phyloP scores from a whole-genome alignment of 2,797 vertebrate genomes.

The Lagorchestes hirsutus region DNA sequence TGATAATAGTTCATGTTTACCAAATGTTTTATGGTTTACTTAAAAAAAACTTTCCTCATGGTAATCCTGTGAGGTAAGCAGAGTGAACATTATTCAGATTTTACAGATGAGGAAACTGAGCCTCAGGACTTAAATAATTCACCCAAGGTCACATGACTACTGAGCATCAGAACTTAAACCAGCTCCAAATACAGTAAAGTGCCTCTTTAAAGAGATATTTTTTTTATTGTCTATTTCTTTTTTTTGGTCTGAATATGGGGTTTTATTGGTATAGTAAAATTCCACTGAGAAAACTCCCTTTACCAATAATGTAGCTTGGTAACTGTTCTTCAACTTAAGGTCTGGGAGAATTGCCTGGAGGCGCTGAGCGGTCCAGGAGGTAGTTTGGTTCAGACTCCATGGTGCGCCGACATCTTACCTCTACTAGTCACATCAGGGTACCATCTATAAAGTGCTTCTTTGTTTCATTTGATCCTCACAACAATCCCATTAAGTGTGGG shows the following conservation, averaged over 20 bases:
- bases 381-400: neutral
- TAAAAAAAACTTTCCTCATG: neutral
- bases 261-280: neutral
- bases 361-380: neutral
- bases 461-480: neutral
- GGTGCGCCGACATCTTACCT: neutral
- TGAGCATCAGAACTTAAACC: neutral
- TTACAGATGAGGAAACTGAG: neutral
- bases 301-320: neutral
- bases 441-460: neutral
- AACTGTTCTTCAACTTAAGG: neutral
- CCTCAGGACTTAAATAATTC: neutral
- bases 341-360: neutral
- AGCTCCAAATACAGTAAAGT: neutral
- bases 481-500: neutral
- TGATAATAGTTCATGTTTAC: neutral
- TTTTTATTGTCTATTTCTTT: neutral
- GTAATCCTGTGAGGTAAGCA: neutral
- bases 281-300: neutral
- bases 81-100: neutral
- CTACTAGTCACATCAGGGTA: neutral
- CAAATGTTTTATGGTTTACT: neutral
- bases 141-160: neutral
- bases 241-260: neutral
- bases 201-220: neutral